Evolutionary conservation across 2,888 invertebrate species (phyloP).

Genomic region (Metopia argyrocephala): DNA sequence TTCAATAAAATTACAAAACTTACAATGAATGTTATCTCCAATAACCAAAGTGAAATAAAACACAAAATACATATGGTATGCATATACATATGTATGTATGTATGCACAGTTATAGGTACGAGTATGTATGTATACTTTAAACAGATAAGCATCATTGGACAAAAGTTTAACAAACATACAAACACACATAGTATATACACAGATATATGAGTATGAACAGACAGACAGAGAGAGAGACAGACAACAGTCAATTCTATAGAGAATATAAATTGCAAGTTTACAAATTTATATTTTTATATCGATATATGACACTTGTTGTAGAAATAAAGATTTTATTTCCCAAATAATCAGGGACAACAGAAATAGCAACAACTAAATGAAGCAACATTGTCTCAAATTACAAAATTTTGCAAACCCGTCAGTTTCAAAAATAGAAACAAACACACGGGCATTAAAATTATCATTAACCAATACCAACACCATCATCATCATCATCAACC

Average conservation of each 20-base stretch:
- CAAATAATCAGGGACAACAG: conserved; percentile 55
- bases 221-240: neutral
- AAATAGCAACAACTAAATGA: conserved; percentile 46
- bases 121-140: too few species aligned
- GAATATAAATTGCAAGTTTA: neutral
- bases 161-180: neutral
- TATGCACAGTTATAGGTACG: too few species aligned
- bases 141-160: conserved; percentile 63
- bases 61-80: neutral
- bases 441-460: conserved; percentile 11
- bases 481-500: conserved; percentile 11
- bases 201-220: too few species aligned
- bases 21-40: conserved; percentile 62
- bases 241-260: too few species aligned
- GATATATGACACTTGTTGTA: conserved; percentile 62
- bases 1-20: conserved; percentile 66
- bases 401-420: conserved; percentile 40
- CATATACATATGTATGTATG: too few species aligned
- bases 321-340: conserved; percentile 63
- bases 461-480: conserved; percentile 19
- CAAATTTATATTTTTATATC: neutral
- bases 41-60: conserved; percentile 44
- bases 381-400: conserved; percentile 64
- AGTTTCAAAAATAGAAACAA: neutral
- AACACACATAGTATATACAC: too few species aligned